Conservation (phyloP, 2,888 invertebrate species). For the Oscheius sp. region DNA sequence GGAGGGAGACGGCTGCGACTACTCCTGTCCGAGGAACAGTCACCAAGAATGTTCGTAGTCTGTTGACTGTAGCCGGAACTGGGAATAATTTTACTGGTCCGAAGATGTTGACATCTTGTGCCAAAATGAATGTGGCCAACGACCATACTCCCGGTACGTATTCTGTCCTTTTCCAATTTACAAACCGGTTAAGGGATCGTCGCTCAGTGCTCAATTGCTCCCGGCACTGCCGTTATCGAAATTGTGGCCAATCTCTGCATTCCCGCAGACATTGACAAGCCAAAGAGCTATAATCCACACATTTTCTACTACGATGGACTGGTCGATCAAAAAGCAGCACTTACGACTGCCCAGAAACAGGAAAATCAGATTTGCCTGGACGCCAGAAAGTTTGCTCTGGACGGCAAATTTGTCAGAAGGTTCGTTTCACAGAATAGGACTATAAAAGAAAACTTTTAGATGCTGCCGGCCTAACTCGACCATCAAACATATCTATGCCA, state of each 20-base stretch:
- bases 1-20: too few species aligned
- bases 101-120: too few species aligned
- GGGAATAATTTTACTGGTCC: too few species aligned
- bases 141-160: too few species aligned
- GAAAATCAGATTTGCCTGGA: slow-evolving; percentile 34
- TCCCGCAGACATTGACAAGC: slow-evolving; percentile 18
- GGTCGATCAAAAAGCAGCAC: background rate
- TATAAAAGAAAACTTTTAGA: background rate
- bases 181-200: too few species aligned
- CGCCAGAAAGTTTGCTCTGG: slow-evolving; percentile 13
- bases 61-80: too few species aligned
- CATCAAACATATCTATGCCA: background rate
- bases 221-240: slow-evolving; percentile 16
- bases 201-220: background rate
- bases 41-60: too few species aligned
- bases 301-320: slow-evolving; percentile 31
- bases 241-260: slow-evolving; percentile 22
- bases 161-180: too few species aligned
- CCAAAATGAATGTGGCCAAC: too few species aligned
- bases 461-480: slow-evolving; percentile 24
- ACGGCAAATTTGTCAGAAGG: slow-evolving; percentile 26
- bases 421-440: background rate
- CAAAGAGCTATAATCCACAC: background rate
- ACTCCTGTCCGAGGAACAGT: too few species aligned
- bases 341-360: background rate